Base-by-base conservation (phyloP, 1,140 invertebrate species). In the Zaprionus capensis region DNA sequence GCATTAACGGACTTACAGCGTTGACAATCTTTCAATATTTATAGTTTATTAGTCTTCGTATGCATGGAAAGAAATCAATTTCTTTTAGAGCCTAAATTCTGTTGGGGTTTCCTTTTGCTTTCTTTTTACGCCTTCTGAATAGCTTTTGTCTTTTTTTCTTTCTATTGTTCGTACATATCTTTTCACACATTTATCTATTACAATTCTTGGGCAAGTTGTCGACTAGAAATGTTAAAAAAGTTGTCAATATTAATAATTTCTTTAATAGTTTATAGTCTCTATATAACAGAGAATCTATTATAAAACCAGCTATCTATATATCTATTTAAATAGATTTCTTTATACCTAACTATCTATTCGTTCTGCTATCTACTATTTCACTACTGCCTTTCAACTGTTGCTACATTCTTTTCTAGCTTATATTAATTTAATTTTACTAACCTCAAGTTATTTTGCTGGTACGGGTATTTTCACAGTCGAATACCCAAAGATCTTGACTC, bases 391-490 rank as follows among this genome's bases (percentile, higher is more conserved):
- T 44, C 5, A 31, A 31, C 31, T 9, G 2, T 31, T 31, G 2
- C 31, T 31, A 9, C 31, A 4, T 31, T 31, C 31, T 3, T 9
- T 34, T 17, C 5, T n/a, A 51, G 0, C 22, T 14, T 24, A 12
- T 5, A 0, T 11, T 12, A 24, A 5, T 12, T 51, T 51, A 12
- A 7, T 44, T n/a, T 17, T 17, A 17, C 41, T 17, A 17, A 44
- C n/a, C 46, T 12, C 7, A 22, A 51, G 38, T n/a, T 41, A 2
- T 22, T 22, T 22, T 14, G 3, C 20, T 12, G 12, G n/a, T 28
- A 20, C 63, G 22, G 51, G 31, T 66, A 66, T 66, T 26, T 66
- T n/a, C 12, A 9, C 5, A 56, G 64, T 66, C 64, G 64, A 15
- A 31, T 55, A 38, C 12, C 20, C 11, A 9, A 9, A 41, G n/a